Conservation (phyloP, 2,797 vertebrate species). For the Hoplostethus atlanticus region DNA sequence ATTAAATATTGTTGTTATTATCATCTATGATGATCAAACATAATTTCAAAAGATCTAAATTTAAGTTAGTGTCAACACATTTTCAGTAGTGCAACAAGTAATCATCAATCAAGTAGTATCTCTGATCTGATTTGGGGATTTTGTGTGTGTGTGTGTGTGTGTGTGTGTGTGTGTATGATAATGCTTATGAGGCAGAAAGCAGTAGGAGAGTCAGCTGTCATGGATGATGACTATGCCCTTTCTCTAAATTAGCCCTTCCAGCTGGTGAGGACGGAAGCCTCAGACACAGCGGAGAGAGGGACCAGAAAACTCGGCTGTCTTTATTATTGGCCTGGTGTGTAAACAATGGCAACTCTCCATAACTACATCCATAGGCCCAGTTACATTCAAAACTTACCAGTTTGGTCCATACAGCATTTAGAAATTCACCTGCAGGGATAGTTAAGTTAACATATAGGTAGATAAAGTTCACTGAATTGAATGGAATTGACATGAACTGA, state of each 20-base stretch:
- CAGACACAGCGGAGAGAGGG: conserved; percentile 2
- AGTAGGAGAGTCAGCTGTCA: not conserved
- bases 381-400: not conserved
- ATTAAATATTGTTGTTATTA: too few species aligned
- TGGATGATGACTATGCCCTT: not conserved
- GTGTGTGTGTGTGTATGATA: not conserved
- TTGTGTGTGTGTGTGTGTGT: too few species aligned
- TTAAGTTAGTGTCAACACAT: too few species aligned
- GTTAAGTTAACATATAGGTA: too few species aligned
- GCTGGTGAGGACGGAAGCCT: conserved; percentile 37
- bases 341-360: conserved; percentile 2
- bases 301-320: not conserved
- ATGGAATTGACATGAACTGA: not conserved
- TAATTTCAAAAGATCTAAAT: too few species aligned
- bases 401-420: not conserved
- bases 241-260: conserved; percentile 1
- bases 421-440: too few species aligned
- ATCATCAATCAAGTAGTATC: too few species aligned
- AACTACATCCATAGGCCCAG: not conserved
- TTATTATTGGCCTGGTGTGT: conserved; percentile 20
- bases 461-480: not conserved
- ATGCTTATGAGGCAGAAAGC: not conserved
- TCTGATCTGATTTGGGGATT: not conserved
- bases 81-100: too few species aligned
- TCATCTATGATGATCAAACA: too few species aligned